Evolutionary conservation across 1,140 invertebrate species (phyloP).

Genomic region (Formica exsecta): DNA sequence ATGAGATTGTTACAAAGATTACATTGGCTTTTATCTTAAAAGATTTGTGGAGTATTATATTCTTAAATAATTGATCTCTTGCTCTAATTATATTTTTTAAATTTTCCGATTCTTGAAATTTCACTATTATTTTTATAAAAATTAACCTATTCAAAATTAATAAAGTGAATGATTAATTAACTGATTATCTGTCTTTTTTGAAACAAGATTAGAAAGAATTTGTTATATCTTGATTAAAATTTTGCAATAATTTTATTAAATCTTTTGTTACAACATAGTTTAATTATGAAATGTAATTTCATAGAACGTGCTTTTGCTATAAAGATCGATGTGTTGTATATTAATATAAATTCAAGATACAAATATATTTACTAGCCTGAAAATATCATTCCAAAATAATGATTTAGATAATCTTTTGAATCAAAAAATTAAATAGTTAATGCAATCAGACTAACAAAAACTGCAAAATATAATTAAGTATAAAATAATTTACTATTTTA

Average conservation of each 20-base stretch:
- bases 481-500: background rate
- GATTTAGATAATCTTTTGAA: background rate
- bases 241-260: background rate
- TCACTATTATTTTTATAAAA: conserved; percentile 10
- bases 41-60: background rate
- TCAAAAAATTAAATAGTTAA: background rate
- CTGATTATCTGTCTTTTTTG: background rate
- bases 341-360: conserved; percentile 2
- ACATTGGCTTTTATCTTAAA: background rate
- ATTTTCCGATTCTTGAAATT: background rate
- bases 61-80: background rate
- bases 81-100: background rate
- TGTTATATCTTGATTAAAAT: background rate
- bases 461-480: background rate
- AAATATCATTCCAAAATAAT: background rate
- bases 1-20: background rate
- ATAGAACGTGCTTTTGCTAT: background rate
- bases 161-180: background rate
- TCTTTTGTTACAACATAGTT: background rate
- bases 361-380: conserved; percentile 2
- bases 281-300: background rate
- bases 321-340: background rate
- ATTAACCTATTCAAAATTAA: background rate
- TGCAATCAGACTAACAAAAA: background rate
- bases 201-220: background rate